Conservation (phyloP, 1,140 invertebrate genomes). For the Delia radicum region DNA sequence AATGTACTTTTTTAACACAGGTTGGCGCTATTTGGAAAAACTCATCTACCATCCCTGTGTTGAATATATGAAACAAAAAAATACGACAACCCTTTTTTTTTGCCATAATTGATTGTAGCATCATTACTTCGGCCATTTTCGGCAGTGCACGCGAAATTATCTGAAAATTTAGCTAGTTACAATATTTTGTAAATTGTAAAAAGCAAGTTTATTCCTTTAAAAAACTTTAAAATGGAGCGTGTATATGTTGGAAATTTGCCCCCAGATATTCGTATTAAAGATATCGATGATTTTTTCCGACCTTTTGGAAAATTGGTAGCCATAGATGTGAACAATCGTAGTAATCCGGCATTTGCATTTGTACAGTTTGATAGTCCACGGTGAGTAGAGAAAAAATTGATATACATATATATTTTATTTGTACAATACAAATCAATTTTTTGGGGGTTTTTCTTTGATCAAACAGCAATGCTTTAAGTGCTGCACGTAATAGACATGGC, state of each 20-base stretch:
- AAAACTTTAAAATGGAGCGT: slow-evolving; percentile 54
- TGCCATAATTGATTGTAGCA: neutral
- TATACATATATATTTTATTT: neutral
- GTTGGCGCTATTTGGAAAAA: too few relatives aligned
- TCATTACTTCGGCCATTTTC: neutral
- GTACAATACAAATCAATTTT: neutral
- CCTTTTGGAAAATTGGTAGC: slow-evolving; percentile 99
- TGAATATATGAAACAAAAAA: too few relatives aligned
- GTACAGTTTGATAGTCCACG: slow-evolving; percentile 98
- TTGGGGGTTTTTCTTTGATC: neutral
- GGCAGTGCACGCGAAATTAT: neutral
- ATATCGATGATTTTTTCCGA: slow-evolving; percentile 98
- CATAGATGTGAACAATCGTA: slow-evolving; percentile 96
- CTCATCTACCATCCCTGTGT: too few relatives aligned
- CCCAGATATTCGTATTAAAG: slow-evolving; percentile 95
- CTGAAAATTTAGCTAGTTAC: too few relatives aligned
- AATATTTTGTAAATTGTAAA: neutral
- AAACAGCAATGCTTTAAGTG: slow-evolving; percentile 95
- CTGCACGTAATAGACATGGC: slow-evolving; percentile 92
- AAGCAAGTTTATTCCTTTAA: neutral
- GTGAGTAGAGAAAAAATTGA: slow-evolving; percentile 59
- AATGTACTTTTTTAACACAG: too few relatives aligned
- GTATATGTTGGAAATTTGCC: slow-evolving; percentile 99
- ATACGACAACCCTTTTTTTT: too few relatives aligned
- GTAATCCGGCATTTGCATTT: slow-evolving; percentile 98